phyloP scores from a whole-genome alignment of 2,797 vertebrate species.

The Luscinia megarhynchos region DNA sequence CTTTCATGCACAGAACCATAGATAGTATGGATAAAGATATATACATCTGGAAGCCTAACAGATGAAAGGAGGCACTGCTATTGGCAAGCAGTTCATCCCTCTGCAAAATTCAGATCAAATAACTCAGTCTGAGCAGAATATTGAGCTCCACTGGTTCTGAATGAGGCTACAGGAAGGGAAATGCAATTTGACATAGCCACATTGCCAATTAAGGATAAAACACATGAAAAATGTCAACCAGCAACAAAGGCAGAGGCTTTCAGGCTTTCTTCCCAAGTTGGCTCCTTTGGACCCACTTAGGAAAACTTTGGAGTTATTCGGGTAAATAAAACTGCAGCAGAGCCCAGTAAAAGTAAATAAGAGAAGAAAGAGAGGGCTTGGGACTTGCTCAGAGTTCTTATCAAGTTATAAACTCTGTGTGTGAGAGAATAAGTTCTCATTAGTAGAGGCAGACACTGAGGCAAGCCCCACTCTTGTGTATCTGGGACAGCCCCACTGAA shows the following conservation, averaged over 20 bases:
- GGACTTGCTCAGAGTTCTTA: not conserved
- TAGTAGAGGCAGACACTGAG: conserved; percentile 7
- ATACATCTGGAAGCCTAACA: not conserved
- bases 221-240: conserved; percentile 43
- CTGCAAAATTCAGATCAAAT: conserved; percentile 64
- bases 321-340: conserved; percentile 46
- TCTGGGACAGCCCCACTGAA: not conserved
- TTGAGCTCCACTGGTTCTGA: conserved; percentile 34
- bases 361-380: not conserved
- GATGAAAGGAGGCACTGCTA: conserved; percentile 21
- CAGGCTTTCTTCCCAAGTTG: conserved; percentile 3
- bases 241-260: conserved; percentile 33
- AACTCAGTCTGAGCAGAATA: conserved; percentile 28
- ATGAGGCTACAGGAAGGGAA: conserved; percentile 21
- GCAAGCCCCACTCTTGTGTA: not conserved
- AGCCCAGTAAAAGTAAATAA: conserved; percentile 20
- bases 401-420: not conserved
- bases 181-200: conserved; percentile 42
- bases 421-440: conserved; percentile 9
- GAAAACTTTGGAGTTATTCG: conserved; percentile 33
- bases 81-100: conserved; percentile 50
- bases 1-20: not conserved
- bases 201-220: conserved; percentile 62
- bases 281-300: conserved; percentile 55
- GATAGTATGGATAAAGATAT: not conserved